Percentiles rank a stretch among this genome's conserved stretches.
Conservation (phyloP, 2,888 invertebrate species). For the Elegia similella region DNA sequence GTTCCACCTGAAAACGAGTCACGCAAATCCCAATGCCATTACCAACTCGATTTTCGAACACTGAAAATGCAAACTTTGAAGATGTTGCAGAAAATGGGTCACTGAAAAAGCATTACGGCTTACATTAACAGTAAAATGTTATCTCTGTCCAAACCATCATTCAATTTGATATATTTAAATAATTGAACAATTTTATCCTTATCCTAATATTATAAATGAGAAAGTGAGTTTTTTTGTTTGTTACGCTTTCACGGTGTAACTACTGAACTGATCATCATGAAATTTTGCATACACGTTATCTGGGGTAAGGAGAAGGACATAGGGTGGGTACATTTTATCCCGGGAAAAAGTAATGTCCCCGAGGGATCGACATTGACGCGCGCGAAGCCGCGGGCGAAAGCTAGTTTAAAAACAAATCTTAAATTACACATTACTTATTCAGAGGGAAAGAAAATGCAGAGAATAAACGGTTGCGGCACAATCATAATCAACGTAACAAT, state of each 20-base stretch:
- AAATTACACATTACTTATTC: conserved; percentile 17
- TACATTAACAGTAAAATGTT: not conserved
- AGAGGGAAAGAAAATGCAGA: conserved; percentile 7
- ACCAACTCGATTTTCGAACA: too few species aligned
- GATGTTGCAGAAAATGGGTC: not conserved
- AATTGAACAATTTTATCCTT: not conserved
- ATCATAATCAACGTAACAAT: conserved; percentile 42
- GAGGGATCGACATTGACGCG: too few species aligned
- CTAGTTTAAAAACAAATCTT: conserved; percentile 15
- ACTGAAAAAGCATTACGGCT: not conserved
- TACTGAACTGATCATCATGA: too few species aligned
- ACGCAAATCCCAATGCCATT: too few species aligned
- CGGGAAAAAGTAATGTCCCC: too few species aligned
- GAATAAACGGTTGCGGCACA: conserved; percentile 22
- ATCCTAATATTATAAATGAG: not conserved
- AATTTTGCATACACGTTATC: too few species aligned
- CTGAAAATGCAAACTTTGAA: too few species aligned
- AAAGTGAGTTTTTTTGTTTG: not conserved
- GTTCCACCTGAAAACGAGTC: not conserved
- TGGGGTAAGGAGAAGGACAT: too few species aligned
- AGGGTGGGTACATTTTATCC: too few species aligned
- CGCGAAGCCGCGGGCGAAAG: too few species aligned
- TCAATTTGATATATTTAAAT: too few species aligned
- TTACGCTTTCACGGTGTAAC: too few species aligned
- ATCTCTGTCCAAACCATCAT: not conserved